Conservation (phyloP, 2,888 invertebrate genomes). For the Hirudinaria manillensis region DNA sequence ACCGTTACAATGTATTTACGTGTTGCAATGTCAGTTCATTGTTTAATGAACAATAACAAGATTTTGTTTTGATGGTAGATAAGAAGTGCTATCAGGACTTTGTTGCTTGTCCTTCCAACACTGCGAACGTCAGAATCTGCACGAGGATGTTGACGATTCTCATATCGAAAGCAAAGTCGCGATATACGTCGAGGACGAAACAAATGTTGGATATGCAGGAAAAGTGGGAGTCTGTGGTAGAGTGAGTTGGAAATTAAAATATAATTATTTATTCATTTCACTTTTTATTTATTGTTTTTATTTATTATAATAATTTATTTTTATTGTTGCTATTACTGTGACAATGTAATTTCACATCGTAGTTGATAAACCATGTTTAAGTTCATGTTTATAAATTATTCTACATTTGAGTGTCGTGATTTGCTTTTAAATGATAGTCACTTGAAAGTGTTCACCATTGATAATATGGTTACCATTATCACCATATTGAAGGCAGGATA, state of each 20-base stretch:
- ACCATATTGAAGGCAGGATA: no score
- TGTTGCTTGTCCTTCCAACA: not conserved
- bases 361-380: not conserved
- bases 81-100: constrained; percentile 1
- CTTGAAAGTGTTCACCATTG: no score
- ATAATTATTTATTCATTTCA: not conserved
- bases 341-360: no score
- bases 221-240: not conserved
- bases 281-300: not conserved
- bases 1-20: no score
- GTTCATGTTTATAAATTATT: not conserved
- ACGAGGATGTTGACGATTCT: not conserved
- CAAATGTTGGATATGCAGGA: not conserved
- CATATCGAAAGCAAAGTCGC: not conserved
- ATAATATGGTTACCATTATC: no score
- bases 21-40: not conserved
- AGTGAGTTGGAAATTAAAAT: not conserved
- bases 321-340: no score
- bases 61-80: not conserved
- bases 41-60: not conserved
- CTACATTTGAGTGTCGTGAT: not conserved
- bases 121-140: not conserved
- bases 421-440: not conserved
- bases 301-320: not conserved
- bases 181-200: not conserved